Evolutionary conservation across 1,140 invertebrate species (phyloP).

Genomic region (Sipha flava): DNA sequence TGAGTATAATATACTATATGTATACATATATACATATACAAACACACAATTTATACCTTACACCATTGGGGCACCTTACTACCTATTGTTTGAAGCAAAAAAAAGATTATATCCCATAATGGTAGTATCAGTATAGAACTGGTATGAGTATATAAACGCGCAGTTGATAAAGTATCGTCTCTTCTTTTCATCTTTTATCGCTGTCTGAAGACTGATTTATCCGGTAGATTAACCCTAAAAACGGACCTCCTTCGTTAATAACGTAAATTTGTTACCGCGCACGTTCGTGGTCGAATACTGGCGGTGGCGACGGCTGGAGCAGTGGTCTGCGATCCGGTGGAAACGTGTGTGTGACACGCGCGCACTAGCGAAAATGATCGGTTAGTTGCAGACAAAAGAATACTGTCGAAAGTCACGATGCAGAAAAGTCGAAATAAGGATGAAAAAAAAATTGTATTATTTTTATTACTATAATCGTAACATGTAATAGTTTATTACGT

Average conservation of each 20-base stretch:
- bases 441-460: no score
- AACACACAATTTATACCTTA: not conserved
- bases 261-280: not conserved
- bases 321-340: not conserved
- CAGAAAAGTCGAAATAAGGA: no score
- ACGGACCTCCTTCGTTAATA: not conserved
- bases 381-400: no score
- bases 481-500: no score
- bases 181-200: not conserved
- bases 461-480: no score
- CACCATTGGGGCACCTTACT: not conserved
- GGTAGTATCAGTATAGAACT: not conserved
- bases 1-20: not conserved
- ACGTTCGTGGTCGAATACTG: no score
- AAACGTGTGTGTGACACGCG: not conserved
- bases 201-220: not conserved
- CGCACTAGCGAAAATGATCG: no score
- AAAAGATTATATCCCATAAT: not conserved
- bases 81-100: not conserved
- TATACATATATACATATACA: no score
- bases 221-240: not conserved
- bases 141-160: not conserved
- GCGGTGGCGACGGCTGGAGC: not conserved
- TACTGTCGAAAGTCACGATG: no score
- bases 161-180: not conserved